Base-by-base conservation (phyloP, 2,797 vertebrate genomes). In the Triplophysa bombifrons region DNA sequence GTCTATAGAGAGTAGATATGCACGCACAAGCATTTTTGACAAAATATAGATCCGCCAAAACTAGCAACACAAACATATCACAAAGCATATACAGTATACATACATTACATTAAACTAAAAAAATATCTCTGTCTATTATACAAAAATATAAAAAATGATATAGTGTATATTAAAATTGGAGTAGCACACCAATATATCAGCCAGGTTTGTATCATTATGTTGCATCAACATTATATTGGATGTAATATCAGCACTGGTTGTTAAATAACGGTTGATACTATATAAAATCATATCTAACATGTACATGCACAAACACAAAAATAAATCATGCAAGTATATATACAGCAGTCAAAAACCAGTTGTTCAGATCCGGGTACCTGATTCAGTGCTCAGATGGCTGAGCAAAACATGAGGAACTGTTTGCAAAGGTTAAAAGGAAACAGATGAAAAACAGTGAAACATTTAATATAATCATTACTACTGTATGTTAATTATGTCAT, bases 311-410 rank as follows among this genome's bases (percentile, higher is more conserved):
- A 38, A 38, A 6, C 34, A 38, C 34, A 38, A 38, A 38, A 38
- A 38, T 38, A 16, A 73, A 61, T 19, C 75, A 78, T 73, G 71
- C 75, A 81, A 44, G 60, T 17, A 73, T 66, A 13, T 53, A 72
- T 27, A 66, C 27, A 67, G 25, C 73, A 22, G n/a, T 58, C 41
- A 81, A 81, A 14, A 51, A 63, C 46, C 41, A 3, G 66, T 38
- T 20, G 83, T 84, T 86, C 72, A 63, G 81, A 80, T 83, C 81
- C 86, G 17, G 90, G 92, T 99, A 99, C 97, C 97, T 98, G 97
- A 95, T 95, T 98, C 97, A 95, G 91, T 94, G 96, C 94, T 97
- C 94, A 99, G 93, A 91, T 98, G 97, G 94, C 95, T 98, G 95
- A 97, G 93, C 80, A 93, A 92, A 91, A 93, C 89, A 86, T 94